A percentile compares a stretch with the other conserved stretches of the same genome.
Evolutionary conservation across 2,797 vertebrate genomes (phyloP).

Genomic region (Salmo trutta): DNA sequence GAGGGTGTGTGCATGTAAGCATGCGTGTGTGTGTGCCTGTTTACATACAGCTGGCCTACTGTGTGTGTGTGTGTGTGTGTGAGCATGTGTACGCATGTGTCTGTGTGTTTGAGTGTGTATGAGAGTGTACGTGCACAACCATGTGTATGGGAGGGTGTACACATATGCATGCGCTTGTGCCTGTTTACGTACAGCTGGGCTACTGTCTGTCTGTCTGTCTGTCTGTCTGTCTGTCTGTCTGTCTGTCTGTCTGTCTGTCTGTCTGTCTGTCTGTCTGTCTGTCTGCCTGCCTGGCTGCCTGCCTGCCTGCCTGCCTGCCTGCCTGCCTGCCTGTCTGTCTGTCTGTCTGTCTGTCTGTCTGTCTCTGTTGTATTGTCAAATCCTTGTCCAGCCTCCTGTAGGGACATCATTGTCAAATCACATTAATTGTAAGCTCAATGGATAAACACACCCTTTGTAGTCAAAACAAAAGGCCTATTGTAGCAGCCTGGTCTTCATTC

Average conservation of each 20-base stretch:
- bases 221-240: no score
- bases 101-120: slow-evolving; percentile 1
- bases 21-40: slow-evolving; percentile 10
- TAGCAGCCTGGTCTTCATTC: no score
- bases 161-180: slow-evolving; percentile 3
- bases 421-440: slow-evolving; percentile 33
- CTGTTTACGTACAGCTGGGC: slow-evolving; percentile 6
- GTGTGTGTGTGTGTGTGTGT: not conserved
- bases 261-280: no score
- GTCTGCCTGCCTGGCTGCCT: no score
- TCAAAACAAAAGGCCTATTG: slow-evolving; percentile 50
- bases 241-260: no score
- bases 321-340: no score
- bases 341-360: no score
- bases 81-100: no score
- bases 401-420: slow-evolving; percentile 44
- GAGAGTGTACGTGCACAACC: not conserved
- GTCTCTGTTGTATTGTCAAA: not conserved
- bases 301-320: accelerated
- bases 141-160: slow-evolving; percentile 11
- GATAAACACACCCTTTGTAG: slow-evolving; percentile 26
- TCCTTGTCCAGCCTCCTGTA: slow-evolving; percentile 21
- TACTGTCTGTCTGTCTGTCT: not conserved
- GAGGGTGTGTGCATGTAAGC: not conserved
- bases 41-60: not conserved